Conservation (phyloP, 2,797 vertebrate genomes). For the Brachyrhaphis roseni region DNA sequence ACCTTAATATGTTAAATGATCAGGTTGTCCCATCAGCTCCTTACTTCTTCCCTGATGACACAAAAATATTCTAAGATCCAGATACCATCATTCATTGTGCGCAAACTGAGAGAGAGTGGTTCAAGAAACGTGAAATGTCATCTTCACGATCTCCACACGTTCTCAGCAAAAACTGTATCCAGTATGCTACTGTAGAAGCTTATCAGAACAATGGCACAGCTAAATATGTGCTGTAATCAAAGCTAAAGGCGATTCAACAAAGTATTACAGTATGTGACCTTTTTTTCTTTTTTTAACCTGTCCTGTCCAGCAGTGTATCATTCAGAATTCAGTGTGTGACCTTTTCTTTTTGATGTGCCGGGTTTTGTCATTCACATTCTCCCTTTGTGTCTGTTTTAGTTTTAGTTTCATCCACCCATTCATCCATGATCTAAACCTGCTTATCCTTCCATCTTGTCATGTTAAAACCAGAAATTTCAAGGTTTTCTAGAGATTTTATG, state of each 20-base stretch:
- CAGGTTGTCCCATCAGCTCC: not conserved
- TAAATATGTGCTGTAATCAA: not conserved
- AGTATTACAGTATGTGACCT: not conserved
- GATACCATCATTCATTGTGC: not conserved
- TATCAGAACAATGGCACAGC: not conserved
- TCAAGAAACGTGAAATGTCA: not conserved
- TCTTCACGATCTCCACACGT: not conserved
- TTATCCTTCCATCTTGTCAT: not conserved
- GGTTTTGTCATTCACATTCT: not conserved
- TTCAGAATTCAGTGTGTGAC: not conserved
- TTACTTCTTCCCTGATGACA: not conserved
- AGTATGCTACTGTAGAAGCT: not conserved
- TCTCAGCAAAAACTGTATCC: not conserved
- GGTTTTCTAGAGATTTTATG: not conserved
- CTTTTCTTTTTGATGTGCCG: not conserved
- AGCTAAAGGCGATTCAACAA: not conserved
- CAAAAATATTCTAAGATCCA: not conserved
- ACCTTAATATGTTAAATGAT: not conserved
- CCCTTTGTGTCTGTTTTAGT: not conserved
- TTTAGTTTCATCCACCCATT: not conserved
- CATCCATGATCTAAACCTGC: not conserved
- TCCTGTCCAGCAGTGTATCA: not conserved
- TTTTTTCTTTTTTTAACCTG: not conserved
- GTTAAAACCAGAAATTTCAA: not conserved
- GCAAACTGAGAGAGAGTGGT: not conserved